Evolutionary conservation across 2,888 invertebrate species (phyloP), one percentile per base, ranked within the genome.

Genomic region (Dorcus parallelipipedus): DNA sequence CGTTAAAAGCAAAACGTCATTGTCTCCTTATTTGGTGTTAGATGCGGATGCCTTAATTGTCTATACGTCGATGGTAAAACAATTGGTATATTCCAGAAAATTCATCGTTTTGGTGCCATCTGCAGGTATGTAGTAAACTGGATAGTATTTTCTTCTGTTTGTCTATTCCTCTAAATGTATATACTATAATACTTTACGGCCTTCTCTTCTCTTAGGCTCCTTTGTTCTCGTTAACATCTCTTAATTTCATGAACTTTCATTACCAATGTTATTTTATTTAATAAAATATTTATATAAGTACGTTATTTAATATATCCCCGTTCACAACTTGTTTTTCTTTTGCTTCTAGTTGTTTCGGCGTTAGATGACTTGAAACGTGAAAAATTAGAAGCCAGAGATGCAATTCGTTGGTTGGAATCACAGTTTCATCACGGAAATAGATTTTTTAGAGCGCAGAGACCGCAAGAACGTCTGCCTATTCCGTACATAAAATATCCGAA

Each of bases 401-500:
- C 93, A 3, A 96, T 95, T 59, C 90, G 96, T 65, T 97, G 95
- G 95, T 80, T 97, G 63, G 96, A 96, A 78, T 81, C 85, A 40
- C 94, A 95, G 74, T 86, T 96, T 64, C 87, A 89, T 66, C 87
- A 88, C 63, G 96, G 96, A 9, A 94, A 93, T 68, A 84, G 95
- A 64, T 95, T 89, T 76, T 82, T 96, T 70, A 84, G 94, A 65
- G 90, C 94, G 0, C 96, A 96, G 78, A 86, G 93, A 20, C 87
- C 89, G 14, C 89, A 91, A 59, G 95, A 97, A 78, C 84, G 87
- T 26, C 81, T 88, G 50, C 82, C 90, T 1, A 79, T 93, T 33
- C 88, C 87, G 0, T 81, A 86, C 58, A 84, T 90, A 50, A 90
- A 89, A 78, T 86, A 88, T 67, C 87, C 91, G n/a, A 87, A 87